Percentiles rank a stretch among this genome's conserved stretches.
Evolutionary conservation across 2,797 vertebrate species (phyloP).

Genomic region (Chelon auratus): DNA sequence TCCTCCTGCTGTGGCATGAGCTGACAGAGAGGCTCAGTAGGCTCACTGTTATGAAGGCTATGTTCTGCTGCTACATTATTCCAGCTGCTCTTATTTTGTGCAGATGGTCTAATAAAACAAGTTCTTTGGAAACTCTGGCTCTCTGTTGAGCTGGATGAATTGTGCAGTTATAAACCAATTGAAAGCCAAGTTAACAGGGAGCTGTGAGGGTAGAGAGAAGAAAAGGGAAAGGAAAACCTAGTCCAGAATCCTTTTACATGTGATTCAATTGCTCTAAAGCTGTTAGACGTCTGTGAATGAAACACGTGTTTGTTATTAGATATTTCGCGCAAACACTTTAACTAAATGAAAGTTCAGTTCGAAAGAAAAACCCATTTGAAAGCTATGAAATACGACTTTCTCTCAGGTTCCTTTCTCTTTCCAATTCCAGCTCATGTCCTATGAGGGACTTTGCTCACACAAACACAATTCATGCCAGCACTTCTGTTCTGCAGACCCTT

Average conservation of each 20-base stretch:
- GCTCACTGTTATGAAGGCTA: constrained; percentile 30
- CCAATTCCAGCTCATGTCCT: constrained; percentile 41
- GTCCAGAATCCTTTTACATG: too few relatives aligned
- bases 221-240: background rate
- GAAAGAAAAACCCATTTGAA: too few relatives aligned
- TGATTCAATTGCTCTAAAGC: background rate
- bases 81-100: constrained; percentile 63
- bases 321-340: background rate
- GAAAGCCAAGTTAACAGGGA: constrained; percentile 14
- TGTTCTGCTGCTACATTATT: constrained; percentile 27
- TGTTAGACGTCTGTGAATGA: constrained; percentile 1
- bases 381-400: background rate
- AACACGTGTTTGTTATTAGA: constrained; percentile 1
- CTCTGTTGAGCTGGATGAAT: background rate
- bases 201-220: background rate
- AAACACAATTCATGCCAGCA: constrained; percentile 15
- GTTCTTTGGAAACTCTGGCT: constrained; percentile 59
- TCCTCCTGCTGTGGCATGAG: constrained; percentile 24
- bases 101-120: constrained; percentile 69
- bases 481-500: too few relatives aligned
- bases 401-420: background rate
- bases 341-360: background rate
- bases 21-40: constrained; percentile 29
- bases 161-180: background rate
- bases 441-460: constrained; percentile 40